Base-by-base conservation (phyloP, 92 coral and sea anemone species). In the Actinostola sp. region DNA sequence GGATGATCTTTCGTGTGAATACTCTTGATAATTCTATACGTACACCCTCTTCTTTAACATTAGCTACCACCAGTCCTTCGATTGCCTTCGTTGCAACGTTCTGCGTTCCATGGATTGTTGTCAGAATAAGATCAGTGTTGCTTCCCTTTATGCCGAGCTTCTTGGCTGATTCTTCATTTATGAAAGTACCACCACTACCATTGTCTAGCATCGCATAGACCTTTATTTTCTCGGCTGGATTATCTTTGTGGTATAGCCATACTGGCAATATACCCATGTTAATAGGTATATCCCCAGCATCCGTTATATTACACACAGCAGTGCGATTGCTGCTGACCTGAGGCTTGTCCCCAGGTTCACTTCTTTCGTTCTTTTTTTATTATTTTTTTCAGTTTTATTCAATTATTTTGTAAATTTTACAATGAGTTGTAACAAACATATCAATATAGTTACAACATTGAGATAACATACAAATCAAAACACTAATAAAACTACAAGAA, bases 151-250 rank as follows among this genome's bases (percentile, higher is more conserved):
- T 27, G 44, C 75, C 72, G 34, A 87, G 80, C 13, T n/a, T 30
- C 56, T 33, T 17, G 16, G 72, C 25, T 53, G 81, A 43, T 30
- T 80, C 74, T 74, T 88, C 81, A 3, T 68, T 71, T 23, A 83
- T 77, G 69, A 88, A 88, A 10, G 93, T 88, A 53, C 83, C 85
- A 0, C 83, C 83, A 63, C 90, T 89, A 3, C 60, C 85, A 48
- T 84, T 80, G 67, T 85, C 90, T 14, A 89, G 88, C 39, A 81
- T 76, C 17, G 85, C 88, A 50, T 85, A 89, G n/a, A 84, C 79
- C 38, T 69, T 72, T 3, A 81, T 63, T 46, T 53, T 79, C 65
- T 84, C 71, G 1, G 67, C 36, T 8, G 82, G 92, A 32, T 78
- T 39, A 14, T 38, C 55, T 28, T 85, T 44, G 14, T 88, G 89